phyloP scores from a whole-genome alignment of 2,113 vertebrate species.

The Delphinus delphis region DNA sequence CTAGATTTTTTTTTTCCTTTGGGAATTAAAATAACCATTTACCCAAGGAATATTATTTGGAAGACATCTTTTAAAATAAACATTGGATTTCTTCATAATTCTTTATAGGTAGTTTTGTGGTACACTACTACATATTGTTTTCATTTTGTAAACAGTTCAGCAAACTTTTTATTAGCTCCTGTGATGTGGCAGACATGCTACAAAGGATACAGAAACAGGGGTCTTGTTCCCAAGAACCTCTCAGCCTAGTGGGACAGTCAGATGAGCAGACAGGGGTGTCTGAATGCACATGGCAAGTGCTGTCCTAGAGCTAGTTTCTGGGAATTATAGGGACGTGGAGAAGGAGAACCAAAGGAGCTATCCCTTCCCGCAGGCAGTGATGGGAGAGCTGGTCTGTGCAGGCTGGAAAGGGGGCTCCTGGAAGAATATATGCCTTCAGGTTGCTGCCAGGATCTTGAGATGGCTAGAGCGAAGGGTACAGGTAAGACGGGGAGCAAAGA shows the following conservation, averaged over 20 bases:
- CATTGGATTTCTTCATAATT: not conserved
- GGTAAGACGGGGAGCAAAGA: not conserved
- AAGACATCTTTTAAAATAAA: not conserved
- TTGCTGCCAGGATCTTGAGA: not conserved
- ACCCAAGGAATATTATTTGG: not conserved
- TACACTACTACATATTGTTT: not conserved
- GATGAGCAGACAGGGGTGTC: not conserved
- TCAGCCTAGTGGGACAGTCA: not conserved
- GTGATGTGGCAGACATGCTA: not conserved
- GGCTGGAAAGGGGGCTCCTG: not conserved
- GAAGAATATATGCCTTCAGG: not conserved
- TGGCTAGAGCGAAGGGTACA: rapidly evolving
- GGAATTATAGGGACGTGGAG: not conserved
- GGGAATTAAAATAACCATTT: constrained; percentile 16
- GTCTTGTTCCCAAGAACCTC: not conserved
- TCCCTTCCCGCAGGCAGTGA: not conserved
- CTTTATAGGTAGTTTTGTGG: not conserved
- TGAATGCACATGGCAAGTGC: rapidly evolving
- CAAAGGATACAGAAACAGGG: not conserved
- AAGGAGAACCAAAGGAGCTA: rapidly evolving
- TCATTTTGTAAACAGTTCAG: constrained; percentile 14
- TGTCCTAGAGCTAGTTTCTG: not conserved
- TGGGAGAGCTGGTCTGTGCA: not conserved
- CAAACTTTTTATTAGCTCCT: not conserved
- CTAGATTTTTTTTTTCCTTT: constrained; percentile 15